Conservation (phyloP, 1,140 invertebrate species). For the Popillia japonica region DNA sequence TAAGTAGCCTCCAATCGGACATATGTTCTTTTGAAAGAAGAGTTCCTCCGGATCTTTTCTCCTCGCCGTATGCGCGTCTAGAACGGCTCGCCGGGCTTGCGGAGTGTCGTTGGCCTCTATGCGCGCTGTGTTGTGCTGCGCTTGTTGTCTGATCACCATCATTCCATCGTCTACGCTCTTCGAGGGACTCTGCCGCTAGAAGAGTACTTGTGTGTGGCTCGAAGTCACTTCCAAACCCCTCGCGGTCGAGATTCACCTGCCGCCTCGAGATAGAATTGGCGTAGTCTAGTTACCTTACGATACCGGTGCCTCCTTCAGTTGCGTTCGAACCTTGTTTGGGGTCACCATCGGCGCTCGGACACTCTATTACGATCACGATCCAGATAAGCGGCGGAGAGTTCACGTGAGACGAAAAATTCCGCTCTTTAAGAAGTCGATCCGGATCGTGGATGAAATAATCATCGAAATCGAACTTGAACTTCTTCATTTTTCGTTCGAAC, state of each 20-base stretch:
- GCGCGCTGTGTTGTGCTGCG: too few relatives aligned
- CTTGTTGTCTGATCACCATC: constrained; percentile 47
- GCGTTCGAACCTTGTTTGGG: constrained; percentile 44
- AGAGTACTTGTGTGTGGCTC: not conserved
- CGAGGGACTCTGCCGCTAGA: not conserved
- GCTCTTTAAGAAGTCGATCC: not conserved
- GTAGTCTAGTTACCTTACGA: constrained; percentile 46
- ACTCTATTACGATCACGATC: constrained; percentile 1
- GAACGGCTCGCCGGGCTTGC: not conserved
- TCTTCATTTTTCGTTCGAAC: not conserved
- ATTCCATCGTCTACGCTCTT: constrained; percentile 38
- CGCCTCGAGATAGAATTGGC: constrained; percentile 50
- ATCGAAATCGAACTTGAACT: not conserved
- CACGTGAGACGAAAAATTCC: constrained; percentile 9
- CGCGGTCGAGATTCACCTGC: constrained; percentile 48
- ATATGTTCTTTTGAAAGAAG: constrained; percentile 40
- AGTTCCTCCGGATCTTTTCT: constrained; percentile 44
- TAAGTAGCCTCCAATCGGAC: constrained; percentile 39
- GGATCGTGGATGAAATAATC: constrained; percentile 9
- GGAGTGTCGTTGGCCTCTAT: constrained; percentile 48
- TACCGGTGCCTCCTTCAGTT: constrained; percentile 45
- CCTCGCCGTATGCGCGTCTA: not conserved
- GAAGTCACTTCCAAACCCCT: constrained; percentile 43
- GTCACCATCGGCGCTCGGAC: constrained; percentile 20
- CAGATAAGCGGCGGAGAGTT: constrained; percentile 10